Percentiles rank a stretch among this genome's conserved stretches.
Conservation (phyloP, 1,140 invertebrate genomes). For the Lordiphosa stackelbergi region DNA sequence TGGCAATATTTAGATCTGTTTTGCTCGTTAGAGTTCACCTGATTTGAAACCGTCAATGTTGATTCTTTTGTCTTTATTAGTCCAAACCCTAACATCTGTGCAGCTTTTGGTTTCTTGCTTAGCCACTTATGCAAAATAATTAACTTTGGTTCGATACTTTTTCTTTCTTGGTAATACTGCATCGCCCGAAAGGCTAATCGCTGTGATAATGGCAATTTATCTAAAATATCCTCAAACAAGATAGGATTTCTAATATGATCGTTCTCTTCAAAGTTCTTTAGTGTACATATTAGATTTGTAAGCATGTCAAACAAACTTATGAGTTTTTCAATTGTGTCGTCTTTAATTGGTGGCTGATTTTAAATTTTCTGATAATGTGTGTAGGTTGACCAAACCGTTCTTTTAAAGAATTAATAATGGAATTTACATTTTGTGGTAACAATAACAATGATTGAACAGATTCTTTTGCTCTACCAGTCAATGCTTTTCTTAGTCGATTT, state of each 20-base stretch:
- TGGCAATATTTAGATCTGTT: conserved; percentile 12
- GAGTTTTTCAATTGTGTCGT: conserved; percentile 13
- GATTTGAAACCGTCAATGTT: conserved; percentile 14
- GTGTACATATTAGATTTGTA: conserved; percentile 16
- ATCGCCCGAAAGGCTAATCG: conserved; percentile 10
- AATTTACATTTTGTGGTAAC: neutral
- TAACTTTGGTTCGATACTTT: neutral
- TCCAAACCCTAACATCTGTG: conserved; percentile 7
- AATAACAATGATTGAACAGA: neutral
- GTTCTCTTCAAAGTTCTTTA: too few species aligned
- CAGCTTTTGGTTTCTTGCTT: conserved; percentile 13
- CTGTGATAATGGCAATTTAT: conserved; percentile 14
- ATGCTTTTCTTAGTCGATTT: conserved; percentile 3
- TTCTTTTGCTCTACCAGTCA: too few species aligned
- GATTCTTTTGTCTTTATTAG: conserved; percentile 7
- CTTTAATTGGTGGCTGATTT: conserved; percentile 3
- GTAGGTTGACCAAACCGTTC: neutral
- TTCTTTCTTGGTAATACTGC: conserved; percentile 6
- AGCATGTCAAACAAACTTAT: conserved; percentile 15
- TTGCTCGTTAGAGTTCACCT: neutral
- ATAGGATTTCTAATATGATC: too few species aligned
- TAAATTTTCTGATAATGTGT: conserved; percentile 13
- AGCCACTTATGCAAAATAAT: conserved; percentile 12
- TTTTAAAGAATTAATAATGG: conserved; percentile 11
- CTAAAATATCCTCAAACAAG: conserved; percentile 17